Conservation (phyloP, 2,888 invertebrate genomes). For the Aporophyla nigra region DNA sequence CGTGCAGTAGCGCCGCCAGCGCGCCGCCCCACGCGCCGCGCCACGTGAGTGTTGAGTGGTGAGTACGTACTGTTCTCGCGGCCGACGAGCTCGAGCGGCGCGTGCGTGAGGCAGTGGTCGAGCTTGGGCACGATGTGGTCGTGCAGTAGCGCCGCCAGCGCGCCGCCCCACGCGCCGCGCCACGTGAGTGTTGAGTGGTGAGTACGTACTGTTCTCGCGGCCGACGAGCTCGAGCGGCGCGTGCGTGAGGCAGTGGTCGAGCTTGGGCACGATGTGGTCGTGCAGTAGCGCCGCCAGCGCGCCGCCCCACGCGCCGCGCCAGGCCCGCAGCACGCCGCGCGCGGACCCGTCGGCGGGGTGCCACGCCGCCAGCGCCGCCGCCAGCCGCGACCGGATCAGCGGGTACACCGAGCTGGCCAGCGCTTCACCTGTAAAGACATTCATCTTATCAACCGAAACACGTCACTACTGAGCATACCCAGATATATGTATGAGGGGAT, state of each 20-base stretch:
- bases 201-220: constrained; percentile 77
- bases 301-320: constrained; percentile 92
- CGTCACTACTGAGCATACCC: no score
- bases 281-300: constrained; percentile 87
- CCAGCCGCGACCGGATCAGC: constrained; percentile 97
- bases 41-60: background rate
- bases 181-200: constrained; percentile 85
- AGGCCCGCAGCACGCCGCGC: constrained; percentile 97
- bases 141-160: constrained; percentile 87
- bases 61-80: constrained; percentile 78
- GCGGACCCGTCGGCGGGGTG: constrained; percentile 98
- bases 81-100: constrained; percentile 84
- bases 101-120: constrained; percentile 92
- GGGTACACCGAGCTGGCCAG: constrained; percentile 94
- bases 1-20: no score
- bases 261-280: constrained; percentile 97
- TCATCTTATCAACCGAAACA: no score
- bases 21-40: no score
- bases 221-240: constrained; percentile 85
- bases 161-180: constrained; percentile 91
- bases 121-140: constrained; percentile 98
- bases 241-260: constrained; percentile 93
- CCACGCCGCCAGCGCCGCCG: constrained; percentile 97
- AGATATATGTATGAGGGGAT: no score
- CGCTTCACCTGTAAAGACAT: constrained; percentile 77